These are phyloP conservation scores for Indicator indicator DNA, from an alignment of 2,113 vertebrate genomes.

Conservation along the genomic window DNA sequence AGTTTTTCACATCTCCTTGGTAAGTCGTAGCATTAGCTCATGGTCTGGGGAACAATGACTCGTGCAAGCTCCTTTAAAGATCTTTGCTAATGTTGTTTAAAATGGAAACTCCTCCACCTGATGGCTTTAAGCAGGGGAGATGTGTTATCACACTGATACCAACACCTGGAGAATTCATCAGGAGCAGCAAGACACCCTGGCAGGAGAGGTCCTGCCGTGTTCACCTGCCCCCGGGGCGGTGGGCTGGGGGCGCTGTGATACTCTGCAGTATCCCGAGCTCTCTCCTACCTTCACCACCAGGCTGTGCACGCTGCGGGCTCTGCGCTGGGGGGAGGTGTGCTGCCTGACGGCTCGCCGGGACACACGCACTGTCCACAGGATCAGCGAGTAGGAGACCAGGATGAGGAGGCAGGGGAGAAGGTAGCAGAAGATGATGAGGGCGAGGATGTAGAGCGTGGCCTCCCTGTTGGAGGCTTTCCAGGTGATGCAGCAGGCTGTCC, in stretches of 20 bases:
- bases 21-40: constrained; percentile 33
- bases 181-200: rapidly evolving
- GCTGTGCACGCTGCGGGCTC: constrained; percentile 72
- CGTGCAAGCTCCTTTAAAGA: constrained; percentile 1
- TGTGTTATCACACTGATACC: neutral
- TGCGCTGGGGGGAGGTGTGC: constrained; percentile 76
- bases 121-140: neutral
- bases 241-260: rapidly evolving
- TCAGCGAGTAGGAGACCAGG: constrained; percentile 81
- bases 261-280: rapidly evolving
- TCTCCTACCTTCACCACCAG: constrained; percentile 80
- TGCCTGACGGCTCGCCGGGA: constrained; percentile 80
- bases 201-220: neutral
- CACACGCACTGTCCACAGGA: constrained; percentile 78
- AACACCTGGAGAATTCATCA: neutral
- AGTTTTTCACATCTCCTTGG: neutral
- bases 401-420: constrained; percentile 83
- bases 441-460: constrained; percentile 82
- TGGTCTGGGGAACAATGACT: constrained; percentile 51
- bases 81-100: constrained; percentile 18
- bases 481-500: constrained; percentile 87
- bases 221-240: rapidly evolving
- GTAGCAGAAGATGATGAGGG: constrained; percentile 87
- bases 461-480: constrained; percentile 77
- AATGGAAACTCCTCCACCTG: constrained; percentile 26